Percentiles rank a stretch among this genome's conserved stretches.
These are phyloP conservation scores for Macquaria ambigua DNA, from an alignment of 2,113 vertebrate genomes.

Conservation along the genomic window DNA sequence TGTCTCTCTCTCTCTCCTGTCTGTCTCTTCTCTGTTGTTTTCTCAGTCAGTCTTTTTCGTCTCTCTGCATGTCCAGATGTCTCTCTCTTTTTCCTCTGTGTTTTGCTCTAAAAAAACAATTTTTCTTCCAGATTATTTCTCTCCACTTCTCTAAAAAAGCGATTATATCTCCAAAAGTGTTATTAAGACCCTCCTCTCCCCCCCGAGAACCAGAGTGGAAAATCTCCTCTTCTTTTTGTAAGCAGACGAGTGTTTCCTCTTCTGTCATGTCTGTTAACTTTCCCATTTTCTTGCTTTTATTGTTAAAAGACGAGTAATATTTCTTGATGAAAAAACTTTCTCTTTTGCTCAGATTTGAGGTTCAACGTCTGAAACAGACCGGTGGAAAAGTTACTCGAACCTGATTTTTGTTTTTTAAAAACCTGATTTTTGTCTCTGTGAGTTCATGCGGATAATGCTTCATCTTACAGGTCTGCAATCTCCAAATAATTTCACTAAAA, in stretches of 20 bases:
- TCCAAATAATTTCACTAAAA: not conserved
- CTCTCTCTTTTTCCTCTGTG: not conserved
- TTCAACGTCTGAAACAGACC: not conserved
- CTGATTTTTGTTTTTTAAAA: not conserved
- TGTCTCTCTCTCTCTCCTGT: conserved; percentile 16
- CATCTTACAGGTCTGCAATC: not conserved
- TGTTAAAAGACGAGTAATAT: not conserved
- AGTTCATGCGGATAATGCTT: not conserved
- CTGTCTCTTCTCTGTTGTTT: not conserved
- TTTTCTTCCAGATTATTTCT: not conserved
- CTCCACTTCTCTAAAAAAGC: no score
- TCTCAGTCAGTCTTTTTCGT: not conserved
- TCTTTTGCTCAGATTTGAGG: no score
- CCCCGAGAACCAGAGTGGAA: no score
- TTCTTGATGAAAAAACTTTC: no score
- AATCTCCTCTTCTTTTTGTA: not conserved
- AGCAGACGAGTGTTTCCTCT: not conserved
- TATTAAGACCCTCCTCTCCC: not conserved
- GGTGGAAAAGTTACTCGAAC: not conserved
- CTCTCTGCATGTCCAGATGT: not conserved
- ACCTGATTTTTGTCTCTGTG: not conserved
- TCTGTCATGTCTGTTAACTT: not conserved
- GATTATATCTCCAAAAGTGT: not conserved
- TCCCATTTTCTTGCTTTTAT: not conserved
- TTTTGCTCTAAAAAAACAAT: not conserved